Base-by-base conservation (phyloP, 2,888 invertebrate genomes). In the Agonopterix arenella region DNA sequence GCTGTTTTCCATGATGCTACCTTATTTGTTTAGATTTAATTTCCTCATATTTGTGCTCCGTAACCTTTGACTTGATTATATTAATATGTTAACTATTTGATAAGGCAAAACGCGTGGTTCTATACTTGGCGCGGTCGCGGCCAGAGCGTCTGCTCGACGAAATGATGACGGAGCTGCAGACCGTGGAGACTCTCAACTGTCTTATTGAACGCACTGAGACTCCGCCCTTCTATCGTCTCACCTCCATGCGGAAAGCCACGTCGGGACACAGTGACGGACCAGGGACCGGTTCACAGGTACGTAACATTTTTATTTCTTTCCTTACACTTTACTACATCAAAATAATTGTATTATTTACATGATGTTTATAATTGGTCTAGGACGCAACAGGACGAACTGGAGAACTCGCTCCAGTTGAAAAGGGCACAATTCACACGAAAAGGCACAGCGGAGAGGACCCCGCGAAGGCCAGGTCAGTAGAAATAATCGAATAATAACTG, bases 121-220 rank as follows among this genome's bases (percentile, higher is more conserved):
- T 98, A 7, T 98, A 97, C 84, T 84, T 99, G 69, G 98, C 98
- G 9, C 91, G 98, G 50, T 96, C 98, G 0, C 93, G 97, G 52
- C 96, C 98, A 0, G 97, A 97, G 75, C 92, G 97, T 36, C 91
- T 99, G 10, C 91, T 99, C 28, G 98, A 99, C 73, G 98, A 99
- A 84, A 93, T 99, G 91, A 97, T 99, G 96, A 94, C 95, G 16
- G 99, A 99, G 82, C 90, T 99, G 58, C 98, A 98, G 88, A 98
- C 98, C 0, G 98, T 98, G 16, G 98, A 98, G 86, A 97, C 98
- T 0, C 91, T 98, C 49, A 98, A 97, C 84, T 98, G 98, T 78
- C 91, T 97, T 60, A 97, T 99, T 62, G 98, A 99, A 80, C 91
- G 99, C 54, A 98, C 98, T 0, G 98, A 99, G 90, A 98, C 98